Evolutionary conservation across 2,888 invertebrate species (phyloP), one percentile per base, ranked within the genome.

Genomic region (Acleris literana): DNA sequence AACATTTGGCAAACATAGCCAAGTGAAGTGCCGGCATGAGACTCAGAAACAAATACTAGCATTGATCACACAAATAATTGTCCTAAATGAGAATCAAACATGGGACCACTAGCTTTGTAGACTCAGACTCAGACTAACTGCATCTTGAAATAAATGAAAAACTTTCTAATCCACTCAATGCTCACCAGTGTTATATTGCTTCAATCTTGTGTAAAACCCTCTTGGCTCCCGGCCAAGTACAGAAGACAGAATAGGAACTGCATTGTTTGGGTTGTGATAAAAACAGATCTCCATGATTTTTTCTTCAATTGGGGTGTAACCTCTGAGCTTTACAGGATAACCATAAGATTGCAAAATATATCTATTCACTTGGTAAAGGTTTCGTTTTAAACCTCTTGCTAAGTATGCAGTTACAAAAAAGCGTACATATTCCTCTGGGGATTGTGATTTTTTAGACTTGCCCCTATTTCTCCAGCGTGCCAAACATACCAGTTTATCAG

Each of bases 201-300:
- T 20, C 5, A 54, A 57, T 63, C 54, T 64, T 20, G 68, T 68
- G 49, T 63, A 63, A 18, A 72, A 55, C 13, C 67, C 67, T 53
- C 72, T 64, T 0, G 65, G 63, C 44, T 71, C 69, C 16, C 72
- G 51, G 1, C 68, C 65, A 7, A 72, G 58, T 18, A 72, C 53
- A 22, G 48, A 43, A 13, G 70, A 61, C 16, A 68, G 20, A 9
- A 61, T 63, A 1, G 20, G 9, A 33, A 53, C 52, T 5, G 66
- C 69, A 9, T 69, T 57, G 9, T 29, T 18, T 20, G 69, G 69
- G 7, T 39, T 43, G 17, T 70, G 57, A 20, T 61, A 51, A 43
- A 72, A 60, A 56, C 68, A 66, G 20, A 69, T 66, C 17, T 70
- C 29, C 60, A 72, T 69, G 9, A 72, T 43, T 48, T 53, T 67